Conservation (phyloP, 2,113 vertebrate genomes). For the Sphaerodactylus townsendi region DNA sequence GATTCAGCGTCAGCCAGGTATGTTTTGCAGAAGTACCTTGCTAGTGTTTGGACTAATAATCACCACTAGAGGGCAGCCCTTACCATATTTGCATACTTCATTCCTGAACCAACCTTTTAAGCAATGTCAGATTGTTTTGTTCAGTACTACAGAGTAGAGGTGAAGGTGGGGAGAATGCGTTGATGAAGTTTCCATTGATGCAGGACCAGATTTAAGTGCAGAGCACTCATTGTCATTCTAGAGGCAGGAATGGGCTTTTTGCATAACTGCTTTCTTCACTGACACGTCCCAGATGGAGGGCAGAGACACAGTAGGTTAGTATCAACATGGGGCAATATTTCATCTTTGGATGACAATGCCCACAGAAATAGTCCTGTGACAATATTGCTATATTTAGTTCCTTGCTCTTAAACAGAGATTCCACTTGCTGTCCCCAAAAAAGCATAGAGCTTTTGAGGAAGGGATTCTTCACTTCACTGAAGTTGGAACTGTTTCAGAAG, state of each 20-base stretch:
- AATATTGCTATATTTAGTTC: too few relatives aligned
- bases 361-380: not conserved
- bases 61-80: constrained; percentile 26
- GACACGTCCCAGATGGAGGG: not conserved
- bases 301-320: not conserved
- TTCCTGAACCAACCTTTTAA: not conserved
- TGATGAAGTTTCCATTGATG: not conserved
- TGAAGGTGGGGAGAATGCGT: too few relatives aligned
- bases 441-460: too few relatives aligned
- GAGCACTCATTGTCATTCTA: not conserved
- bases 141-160: too few relatives aligned
- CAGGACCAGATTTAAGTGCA: too few relatives aligned
- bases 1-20: too few relatives aligned
- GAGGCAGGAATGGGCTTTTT: not conserved
- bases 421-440: too few relatives aligned
- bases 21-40: not conserved
- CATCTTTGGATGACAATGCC: not conserved
- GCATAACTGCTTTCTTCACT: not conserved
- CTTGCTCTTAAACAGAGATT: too few relatives aligned
- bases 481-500: too few relatives aligned
- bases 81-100: not conserved
- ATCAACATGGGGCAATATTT: not conserved
- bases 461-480: too few relatives aligned
- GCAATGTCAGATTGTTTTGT: too few relatives aligned
- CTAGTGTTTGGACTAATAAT: not conserved